Percentiles rank a stretch among this genome's conserved stretches.
Evolutionary conservation across 2,113 vertebrate genomes (phyloP).

Genomic region (Dendropsophus ebraccatus): DNA sequence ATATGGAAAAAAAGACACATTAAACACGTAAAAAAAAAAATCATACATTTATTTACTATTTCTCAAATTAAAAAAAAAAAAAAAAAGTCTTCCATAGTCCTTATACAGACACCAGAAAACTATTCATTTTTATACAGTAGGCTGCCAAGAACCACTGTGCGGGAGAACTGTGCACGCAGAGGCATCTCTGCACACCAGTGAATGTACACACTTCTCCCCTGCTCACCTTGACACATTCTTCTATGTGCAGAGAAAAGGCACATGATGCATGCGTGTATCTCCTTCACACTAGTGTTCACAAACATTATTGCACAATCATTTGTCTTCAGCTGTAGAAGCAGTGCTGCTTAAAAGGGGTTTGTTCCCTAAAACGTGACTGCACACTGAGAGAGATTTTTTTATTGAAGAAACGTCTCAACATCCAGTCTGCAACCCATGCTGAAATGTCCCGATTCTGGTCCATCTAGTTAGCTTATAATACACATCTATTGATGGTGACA

Average conservation of each 20-base stretch:
- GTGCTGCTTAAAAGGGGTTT: not conserved
- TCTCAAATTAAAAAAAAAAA: too few relatives aligned
- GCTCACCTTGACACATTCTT: conserved; percentile 9
- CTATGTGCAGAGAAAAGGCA: conserved; percentile 53
- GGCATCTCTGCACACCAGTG: conserved; percentile 44
- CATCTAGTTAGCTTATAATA: not conserved
- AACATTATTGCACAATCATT: conserved; percentile 55
- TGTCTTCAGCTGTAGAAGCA: conserved; percentile 28
- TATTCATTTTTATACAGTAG: conserved; percentile 8
- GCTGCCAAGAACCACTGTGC: conserved; percentile 16
- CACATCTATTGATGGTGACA: conserved; percentile 5
- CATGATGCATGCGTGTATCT: conserved; percentile 30
- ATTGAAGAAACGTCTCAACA: not conserved
- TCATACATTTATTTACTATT: conserved; percentile 53
- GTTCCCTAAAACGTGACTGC: conserved; percentile 15
- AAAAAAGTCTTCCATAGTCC: conserved; percentile 23
- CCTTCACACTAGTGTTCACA: conserved; percentile 33
- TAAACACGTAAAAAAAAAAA: too few relatives aligned
- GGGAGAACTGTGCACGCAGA: conserved; percentile 52
- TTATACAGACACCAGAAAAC: conserved; percentile 32
- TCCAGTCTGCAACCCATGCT: not conserved
- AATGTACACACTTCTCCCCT: conserved; percentile 9
- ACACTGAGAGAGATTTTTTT: not conserved
- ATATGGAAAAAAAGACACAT: not conserved
- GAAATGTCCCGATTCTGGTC: not conserved